Evolutionary conservation across 2,888 invertebrate species (phyloP).

Genomic region (Belgica antarctica): DNA sequence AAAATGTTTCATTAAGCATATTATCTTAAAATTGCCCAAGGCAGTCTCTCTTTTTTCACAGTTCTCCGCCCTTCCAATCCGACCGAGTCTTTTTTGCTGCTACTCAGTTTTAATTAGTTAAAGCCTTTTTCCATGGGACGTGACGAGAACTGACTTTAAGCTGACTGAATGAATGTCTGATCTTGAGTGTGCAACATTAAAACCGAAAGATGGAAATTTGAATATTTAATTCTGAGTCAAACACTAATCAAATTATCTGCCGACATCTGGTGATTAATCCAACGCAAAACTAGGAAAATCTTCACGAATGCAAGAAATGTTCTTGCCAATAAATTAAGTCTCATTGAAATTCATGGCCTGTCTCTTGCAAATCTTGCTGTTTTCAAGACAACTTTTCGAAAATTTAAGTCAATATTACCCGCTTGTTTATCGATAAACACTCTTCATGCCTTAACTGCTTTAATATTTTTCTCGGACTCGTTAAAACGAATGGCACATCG

Average conservation of each 20-base stretch:
- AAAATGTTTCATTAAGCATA: conserved; percentile 21
- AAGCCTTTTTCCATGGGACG: too few species aligned
- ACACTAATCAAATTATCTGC: conserved; percentile 16
- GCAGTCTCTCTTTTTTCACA: background rate
- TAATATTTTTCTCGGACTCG: background rate
- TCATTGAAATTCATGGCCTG: conserved; percentile 35
- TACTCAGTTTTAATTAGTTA: background rate
- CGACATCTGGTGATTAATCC: conserved; percentile 14
- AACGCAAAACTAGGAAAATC: background rate
- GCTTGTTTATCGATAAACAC: conserved; percentile 1
- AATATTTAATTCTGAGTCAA: background rate
- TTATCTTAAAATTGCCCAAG: conserved; percentile 19
- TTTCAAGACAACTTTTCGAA: too few species aligned
- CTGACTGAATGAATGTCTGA: conserved; percentile 16
- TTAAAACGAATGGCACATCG: background rate
- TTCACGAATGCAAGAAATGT: conserved; percentile 1
- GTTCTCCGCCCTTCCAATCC: too few species aligned
- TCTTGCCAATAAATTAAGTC: conserved; percentile 21
- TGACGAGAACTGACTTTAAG: conserved; percentile 9
- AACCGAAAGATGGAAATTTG: too few species aligned
- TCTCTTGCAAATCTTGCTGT: conserved; percentile 7
- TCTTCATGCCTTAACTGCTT: background rate
- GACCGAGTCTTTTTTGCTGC: background rate
- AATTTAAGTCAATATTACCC: background rate
- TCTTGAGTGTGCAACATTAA: background rate